Evolutionary conservation across 2,888 invertebrate genomes (phyloP).

Genomic region (Sycophila texana): DNA sequence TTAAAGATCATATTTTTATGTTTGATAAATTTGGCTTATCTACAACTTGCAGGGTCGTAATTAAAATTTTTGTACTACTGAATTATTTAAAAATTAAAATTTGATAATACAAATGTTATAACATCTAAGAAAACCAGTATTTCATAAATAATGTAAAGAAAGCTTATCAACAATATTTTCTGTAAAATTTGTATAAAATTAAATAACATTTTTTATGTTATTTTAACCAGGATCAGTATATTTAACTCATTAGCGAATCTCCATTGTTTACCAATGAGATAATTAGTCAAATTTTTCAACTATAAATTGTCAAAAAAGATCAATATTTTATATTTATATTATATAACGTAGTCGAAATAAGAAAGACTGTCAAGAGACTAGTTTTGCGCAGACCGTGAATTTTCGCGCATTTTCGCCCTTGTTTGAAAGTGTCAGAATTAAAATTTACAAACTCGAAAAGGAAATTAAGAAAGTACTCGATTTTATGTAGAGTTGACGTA

Average conservation of each 20-base stretch:
- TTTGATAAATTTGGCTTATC: too few species aligned
- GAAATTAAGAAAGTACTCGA: constrained; percentile 9
- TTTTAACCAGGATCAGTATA: constrained; percentile 20
- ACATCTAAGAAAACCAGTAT: not conserved
- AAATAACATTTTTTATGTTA: constrained; percentile 6
- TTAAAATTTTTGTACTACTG: not conserved
- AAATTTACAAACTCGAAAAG: not conserved
- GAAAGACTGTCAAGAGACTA: constrained; percentile 43
- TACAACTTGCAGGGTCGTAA: too few species aligned
- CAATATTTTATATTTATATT: constrained; percentile 35
- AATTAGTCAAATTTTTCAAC: constrained; percentile 25
- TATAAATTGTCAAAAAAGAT: constrained; percentile 15
- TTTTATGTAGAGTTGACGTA: constrained; percentile 21
- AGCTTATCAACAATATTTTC: not conserved
- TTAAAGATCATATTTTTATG: too few species aligned
- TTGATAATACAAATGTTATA: not conserved
- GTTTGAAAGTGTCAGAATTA: constrained; percentile 31
- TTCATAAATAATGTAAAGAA: not conserved
- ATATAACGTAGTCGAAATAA: constrained; percentile 7
- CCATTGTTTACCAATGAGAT: constrained; percentile 31
- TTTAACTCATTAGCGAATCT: constrained; percentile 44
- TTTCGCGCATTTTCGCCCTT: constrained; percentile 20
- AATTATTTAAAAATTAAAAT: not conserved
- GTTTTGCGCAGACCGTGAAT: constrained; percentile 19
- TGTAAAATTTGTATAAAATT: not conserved